phyloP scores from a whole-genome alignment of 2,113 vertebrate genomes.

The Rhabdornis inornatus region DNA sequence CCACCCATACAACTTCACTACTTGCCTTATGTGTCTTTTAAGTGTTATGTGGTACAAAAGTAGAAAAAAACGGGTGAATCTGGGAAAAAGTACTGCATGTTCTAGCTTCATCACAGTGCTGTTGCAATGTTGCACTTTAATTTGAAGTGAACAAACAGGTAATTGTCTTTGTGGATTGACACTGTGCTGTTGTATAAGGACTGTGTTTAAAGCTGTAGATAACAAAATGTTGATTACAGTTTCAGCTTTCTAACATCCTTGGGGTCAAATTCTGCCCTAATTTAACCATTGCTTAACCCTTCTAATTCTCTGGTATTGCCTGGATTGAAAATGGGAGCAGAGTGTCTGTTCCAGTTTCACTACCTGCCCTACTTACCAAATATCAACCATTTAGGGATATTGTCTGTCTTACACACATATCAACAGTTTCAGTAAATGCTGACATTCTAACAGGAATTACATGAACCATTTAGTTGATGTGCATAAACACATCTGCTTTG shows the following conservation, averaged over 20 bases:
- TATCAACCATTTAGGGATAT: neutral
- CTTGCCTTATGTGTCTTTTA: neutral
- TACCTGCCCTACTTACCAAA: slow-evolving; percentile 1
- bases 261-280: neutral
- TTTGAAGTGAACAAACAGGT: neutral
- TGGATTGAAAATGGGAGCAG: neutral
- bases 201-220: neutral
- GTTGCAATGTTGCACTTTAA: neutral
- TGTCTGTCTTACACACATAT: neutral
- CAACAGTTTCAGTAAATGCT: neutral
- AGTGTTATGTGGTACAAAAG: neutral
- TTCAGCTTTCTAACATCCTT: slow-evolving; percentile 21
- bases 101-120: neutral
- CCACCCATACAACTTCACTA: neutral
- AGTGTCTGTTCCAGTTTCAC: slow-evolving; percentile 5
- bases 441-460: neutral
- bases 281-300: neutral
- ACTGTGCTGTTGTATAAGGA: neutral
- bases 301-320: neutral
- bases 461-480: neutral
- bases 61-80: neutral
- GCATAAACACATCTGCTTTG: neutral
- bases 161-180: neutral
- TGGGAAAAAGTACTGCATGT: neutral
- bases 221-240: slow-evolving; percentile 1